These are phyloP conservation scores for Teleiodes luculella DNA, from an alignment of 2,888 invertebrate species.

Conservation along the genomic window DNA sequence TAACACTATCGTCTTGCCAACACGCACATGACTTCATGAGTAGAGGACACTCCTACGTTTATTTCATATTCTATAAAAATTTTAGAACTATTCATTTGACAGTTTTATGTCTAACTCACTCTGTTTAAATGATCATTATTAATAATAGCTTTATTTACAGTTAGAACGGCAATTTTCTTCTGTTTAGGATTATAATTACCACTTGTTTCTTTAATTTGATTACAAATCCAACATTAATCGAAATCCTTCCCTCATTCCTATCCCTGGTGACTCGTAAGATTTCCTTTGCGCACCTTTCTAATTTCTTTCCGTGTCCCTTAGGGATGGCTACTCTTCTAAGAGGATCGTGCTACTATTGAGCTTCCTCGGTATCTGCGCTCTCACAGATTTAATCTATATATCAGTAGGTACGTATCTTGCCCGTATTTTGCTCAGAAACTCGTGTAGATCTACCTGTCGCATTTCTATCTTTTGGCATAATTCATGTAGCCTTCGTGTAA, in stretches of 20 bases:
- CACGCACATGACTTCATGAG: slow-evolving; percentile 45
- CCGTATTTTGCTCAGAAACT: neutral
- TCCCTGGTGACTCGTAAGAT: neutral
- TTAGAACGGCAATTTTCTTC: neutral
- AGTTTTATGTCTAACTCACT: slow-evolving; percentile 9
- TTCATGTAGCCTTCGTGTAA: neutral
- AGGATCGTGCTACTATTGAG: neutral
- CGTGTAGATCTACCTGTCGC: neutral
- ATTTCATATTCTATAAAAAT: neutral
- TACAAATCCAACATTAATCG: neutral
- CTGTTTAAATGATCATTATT: neutral
- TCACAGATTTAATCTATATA: neutral
- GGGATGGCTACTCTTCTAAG: neutral
- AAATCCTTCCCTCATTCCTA: neutral
- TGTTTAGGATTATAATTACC: neutral
- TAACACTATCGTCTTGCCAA: slow-evolving; percentile 38
- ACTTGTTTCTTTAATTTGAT: neutral
- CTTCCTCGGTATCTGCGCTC: too few relatives aligned
- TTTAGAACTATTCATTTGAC: slow-evolving; percentile 5
- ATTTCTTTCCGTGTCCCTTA: neutral
- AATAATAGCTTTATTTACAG: slow-evolving; percentile 5
- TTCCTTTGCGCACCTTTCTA: neutral
- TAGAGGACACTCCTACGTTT: slow-evolving; percentile 15
- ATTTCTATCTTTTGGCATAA: neutral
- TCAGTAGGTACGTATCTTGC: neutral